Evolutionary conservation across 1,140 invertebrate genomes (phyloP), one percentile per base, ranked within the genome.

Genomic region (Zaprionus vittiger): DNA sequence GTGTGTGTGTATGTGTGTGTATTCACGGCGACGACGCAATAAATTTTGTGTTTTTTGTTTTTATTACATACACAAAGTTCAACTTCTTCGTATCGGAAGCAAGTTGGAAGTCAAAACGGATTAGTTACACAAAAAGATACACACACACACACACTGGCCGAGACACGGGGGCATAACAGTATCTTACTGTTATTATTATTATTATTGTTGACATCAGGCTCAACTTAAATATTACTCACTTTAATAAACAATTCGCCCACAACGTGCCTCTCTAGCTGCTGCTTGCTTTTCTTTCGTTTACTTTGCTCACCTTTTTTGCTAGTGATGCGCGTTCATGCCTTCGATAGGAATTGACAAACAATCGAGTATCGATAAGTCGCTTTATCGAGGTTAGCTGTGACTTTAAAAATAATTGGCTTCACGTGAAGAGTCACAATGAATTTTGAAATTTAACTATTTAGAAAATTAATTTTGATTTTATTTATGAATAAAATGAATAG

Each of bases 41-140:
- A 60, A 67, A 75, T 79, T 71, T 73, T 83, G 52, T 70, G 49
- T 64, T 67, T 83, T 83, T 87, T 87, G 81, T 87, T 87, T 84
- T 89, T 74, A 80, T 89, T 76, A 81, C 77, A 89, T 69, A 69
- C 61, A 74, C 68, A 61, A 44, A 73, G 66, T 52, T 52, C 47
- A 52, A 52, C 47, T 71, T 64, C 57, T 60, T 61, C 14, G 63
- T 34, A 15, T 60, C 24, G 44, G 63, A 56, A 44, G 60, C 31
- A 75, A 65, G 60, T 66, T 67, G 26, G 41, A 3, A 47, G n/a
- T 37, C 63, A 47, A 68, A 90, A 84, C 70, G 80, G 67, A 81
- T 83, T 84, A n/a, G 64, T 67, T 80, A 54, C 55, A 61, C 61
- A 6, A 9, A 54, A 54, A 28, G 38, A 28, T 37, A 60, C 61